Evolutionary conservation across 2,797 vertebrate species (phyloP).

Genomic region (Champsocephalus esox): DNA sequence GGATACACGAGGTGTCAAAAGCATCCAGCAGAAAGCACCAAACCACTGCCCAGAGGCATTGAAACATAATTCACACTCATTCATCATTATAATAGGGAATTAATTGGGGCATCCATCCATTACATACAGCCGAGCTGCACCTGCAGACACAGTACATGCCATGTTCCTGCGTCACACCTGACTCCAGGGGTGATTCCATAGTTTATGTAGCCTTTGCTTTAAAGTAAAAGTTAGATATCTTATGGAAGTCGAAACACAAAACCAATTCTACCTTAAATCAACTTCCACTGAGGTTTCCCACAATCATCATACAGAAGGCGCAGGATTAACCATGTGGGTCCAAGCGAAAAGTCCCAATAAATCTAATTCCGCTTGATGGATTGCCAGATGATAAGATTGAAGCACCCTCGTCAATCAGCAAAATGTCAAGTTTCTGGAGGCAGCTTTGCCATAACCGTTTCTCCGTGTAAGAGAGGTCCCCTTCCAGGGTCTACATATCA

Average conservation of each 20-base stretch:
- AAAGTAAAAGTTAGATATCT: background rate
- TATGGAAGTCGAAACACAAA: background rate
- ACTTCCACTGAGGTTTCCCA: rapidly evolving
- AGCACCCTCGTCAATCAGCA: constrained; percentile 18
- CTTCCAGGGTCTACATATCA: constrained; percentile 48
- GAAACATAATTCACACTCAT: constrained; percentile 46
- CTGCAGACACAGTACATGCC: background rate
- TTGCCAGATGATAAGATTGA: background rate
- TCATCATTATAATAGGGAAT: constrained; percentile 42
- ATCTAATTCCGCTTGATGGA: constrained; percentile 6
- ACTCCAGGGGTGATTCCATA: background rate
- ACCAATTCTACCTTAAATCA: background rate
- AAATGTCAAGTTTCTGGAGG: background rate
- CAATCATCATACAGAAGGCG: background rate
- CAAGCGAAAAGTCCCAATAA: background rate
- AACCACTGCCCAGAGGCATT: constrained; percentile 50
- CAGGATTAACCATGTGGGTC: rapidly evolving
- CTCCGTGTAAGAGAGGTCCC: constrained; percentile 10
- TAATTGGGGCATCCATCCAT: constrained; percentile 30
- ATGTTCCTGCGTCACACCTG: background rate
- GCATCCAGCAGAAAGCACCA: constrained; percentile 37
- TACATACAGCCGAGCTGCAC: constrained; percentile 9
- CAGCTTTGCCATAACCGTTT: background rate
- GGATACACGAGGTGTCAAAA: constrained; percentile 45
- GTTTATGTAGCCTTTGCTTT: background rate